Evolutionary conservation across 2,888 invertebrate species (phyloP).

Genomic region (Hybos culiciformis): DNA sequence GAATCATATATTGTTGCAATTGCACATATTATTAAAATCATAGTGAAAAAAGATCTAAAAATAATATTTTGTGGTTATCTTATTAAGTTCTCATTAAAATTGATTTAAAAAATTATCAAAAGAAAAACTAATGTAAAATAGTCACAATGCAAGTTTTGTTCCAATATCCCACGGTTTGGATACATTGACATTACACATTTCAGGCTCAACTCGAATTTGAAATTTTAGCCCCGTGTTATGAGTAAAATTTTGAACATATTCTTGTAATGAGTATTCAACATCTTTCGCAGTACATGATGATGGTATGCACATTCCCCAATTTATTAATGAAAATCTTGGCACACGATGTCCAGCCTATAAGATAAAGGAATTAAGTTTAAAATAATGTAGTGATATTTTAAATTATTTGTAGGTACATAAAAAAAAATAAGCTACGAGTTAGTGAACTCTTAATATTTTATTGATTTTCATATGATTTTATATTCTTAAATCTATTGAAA

Average conservation of each 20-base stretch:
- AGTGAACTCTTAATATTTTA: too few species aligned
- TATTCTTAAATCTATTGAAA: too few species aligned
- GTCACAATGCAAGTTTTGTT: slow-evolving; percentile 40
- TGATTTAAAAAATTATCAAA: background rate
- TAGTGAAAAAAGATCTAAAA: slow-evolving; percentile 18
- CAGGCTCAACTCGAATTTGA: slow-evolving; percentile 42
- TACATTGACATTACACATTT: slow-evolving; percentile 45
- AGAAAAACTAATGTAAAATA: slow-evolving; percentile 3
- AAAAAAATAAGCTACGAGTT: background rate
- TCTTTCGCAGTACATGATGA: slow-evolving; percentile 44
- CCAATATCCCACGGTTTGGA: slow-evolving; percentile 33
- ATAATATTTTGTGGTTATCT: background rate
- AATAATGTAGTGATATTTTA: slow-evolving; percentile 6
- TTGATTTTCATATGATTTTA: background rate
- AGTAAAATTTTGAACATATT: slow-evolving; percentile 38
- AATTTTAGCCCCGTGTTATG: slow-evolving; percentile 42
- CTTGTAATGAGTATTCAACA: slow-evolving; percentile 42
- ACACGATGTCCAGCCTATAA: slow-evolving; percentile 55
- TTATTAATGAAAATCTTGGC: slow-evolving; percentile 49
- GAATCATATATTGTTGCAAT: slow-evolving; percentile 32
- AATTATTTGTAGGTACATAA: background rate
- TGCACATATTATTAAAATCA: slow-evolving; percentile 20
- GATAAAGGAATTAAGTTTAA: too few species aligned
- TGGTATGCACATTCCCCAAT: slow-evolving; percentile 57
- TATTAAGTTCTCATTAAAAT: background rate